Base-by-base conservation (phyloP, 1,140 invertebrate genomes). In the Epicauta chinensis region DNA sequence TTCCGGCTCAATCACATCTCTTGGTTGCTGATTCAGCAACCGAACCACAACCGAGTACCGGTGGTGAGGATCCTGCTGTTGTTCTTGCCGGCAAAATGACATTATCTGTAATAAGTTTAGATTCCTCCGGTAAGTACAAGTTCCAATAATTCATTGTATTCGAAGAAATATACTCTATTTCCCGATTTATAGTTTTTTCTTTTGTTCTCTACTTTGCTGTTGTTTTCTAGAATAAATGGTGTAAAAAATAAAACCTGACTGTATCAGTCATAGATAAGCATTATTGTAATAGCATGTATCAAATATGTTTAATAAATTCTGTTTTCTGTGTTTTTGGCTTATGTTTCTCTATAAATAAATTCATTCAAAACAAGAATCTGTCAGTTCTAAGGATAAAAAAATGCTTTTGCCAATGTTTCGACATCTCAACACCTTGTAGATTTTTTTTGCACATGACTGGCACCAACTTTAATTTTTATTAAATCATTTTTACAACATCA, bases 11-110 rank as follows among this genome's bases (percentile, higher is more conserved):
- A 60, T 86, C 86, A 4, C 82, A 90, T 61, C 76, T 91, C 16
- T 73, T 92, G 16, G 85, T 93, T n/a, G 74, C 86, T 29, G 86
- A 91, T 69, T 80, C 85, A 10, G 79, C 84, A 54, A 81, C 73
- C 13, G 77, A 76, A 56, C 72, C 73, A 2, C 67, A 69, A 40
- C 63, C 64, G 3, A 72, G 77, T 47, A 59, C 66, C 16, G 11
- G 10, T 3, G 52, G 51, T 6, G 69, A 75, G 40, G 74, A 80
- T 62, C 72, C 79, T 16, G 77, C 80, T 39, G 79, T 82, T 59
- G 80, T 92, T 56, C 76, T 92, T 29, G 86, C 87, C 66, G 87
- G 89, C 59, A 91, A 90, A 78, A 89, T 92, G 78, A 91, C 89
- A n/a, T 74, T 92, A 39, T 91, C 87, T 31, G 78, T 92, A 63